These are phyloP conservation scores for Anneissia japonica DNA, from an alignment of 35 echinoderm and acorn worm species.

Conservation along the genomic window DNA sequence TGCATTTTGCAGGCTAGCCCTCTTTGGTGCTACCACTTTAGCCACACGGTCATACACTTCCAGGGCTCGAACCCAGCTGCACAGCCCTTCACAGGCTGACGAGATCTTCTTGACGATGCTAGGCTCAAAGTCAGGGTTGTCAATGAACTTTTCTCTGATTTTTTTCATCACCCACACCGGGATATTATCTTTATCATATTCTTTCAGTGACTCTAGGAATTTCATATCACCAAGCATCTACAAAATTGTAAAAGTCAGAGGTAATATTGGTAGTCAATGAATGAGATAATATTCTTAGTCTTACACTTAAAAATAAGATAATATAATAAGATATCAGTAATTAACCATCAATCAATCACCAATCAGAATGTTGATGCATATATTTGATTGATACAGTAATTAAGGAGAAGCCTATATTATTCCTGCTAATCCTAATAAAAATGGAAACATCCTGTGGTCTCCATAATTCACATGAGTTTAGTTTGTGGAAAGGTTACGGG, in stretches of 20 bases:
- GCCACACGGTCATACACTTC: slow-evolving; percentile 97
- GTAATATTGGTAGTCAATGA: neutral
- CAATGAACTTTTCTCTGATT: slow-evolving; percentile 82
- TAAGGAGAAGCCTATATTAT: too few species aligned
- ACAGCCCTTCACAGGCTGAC: slow-evolving; percentile 83
- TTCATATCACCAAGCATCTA: slow-evolving; percentile 91
- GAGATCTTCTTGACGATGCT: slow-evolving; percentile 72
- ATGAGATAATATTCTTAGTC: too few species aligned
- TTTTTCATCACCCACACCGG: slow-evolving; percentile 66
- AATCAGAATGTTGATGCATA: too few species aligned
- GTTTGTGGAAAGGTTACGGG: too few species aligned
- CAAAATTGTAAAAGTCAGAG: neutral
- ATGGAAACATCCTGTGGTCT: too few species aligned
- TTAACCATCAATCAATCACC: too few species aligned
- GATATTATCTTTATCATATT: slow-evolving; percentile 82
- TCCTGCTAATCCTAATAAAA: too few species aligned
- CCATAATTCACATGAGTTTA: too few species aligned
- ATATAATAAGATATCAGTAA: too few species aligned
- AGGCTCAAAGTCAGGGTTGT: slow-evolving; percentile 92
- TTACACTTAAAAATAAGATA: too few species aligned
- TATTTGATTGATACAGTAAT: too few species aligned
- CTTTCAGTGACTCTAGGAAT: slow-evolving; percentile 89
- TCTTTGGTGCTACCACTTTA: slow-evolving; percentile 96
- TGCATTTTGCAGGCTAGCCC: slow-evolving; percentile 71
- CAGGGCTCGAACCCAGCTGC: slow-evolving; percentile 81